Conservation (phyloP, 2,797 vertebrate species). For the Channallabes apus region DNA sequence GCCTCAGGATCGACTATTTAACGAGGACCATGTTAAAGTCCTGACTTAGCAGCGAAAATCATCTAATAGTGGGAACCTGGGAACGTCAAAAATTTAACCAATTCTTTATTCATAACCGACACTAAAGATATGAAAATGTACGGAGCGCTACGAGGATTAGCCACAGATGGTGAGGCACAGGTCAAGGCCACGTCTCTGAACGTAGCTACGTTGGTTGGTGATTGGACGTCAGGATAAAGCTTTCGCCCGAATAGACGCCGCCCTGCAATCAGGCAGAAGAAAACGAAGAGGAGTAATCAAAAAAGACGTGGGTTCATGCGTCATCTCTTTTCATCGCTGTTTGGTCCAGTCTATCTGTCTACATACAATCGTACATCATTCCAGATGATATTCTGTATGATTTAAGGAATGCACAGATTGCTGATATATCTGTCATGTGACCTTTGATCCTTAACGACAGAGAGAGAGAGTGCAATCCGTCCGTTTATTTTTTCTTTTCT, state of each 20-base stretch:
- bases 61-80: neutral
- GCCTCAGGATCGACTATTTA: neutral
- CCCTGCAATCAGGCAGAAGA: neutral
- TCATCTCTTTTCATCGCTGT: neutral
- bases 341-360: neutral
- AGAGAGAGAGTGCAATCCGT: neutral
- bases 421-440: slow-evolving; percentile 8
- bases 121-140: neutral
- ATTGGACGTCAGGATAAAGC: neutral
- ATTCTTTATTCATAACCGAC: neutral
- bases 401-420: neutral
- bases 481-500: slow-evolving; percentile 50
- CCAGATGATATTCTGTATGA: neutral
- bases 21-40: neutral
- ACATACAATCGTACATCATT: too few species aligned
- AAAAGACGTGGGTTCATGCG: neutral
- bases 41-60: too few species aligned
- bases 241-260: neutral
- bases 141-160: neutral
- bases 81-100: neutral
- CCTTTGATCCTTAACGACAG: slow-evolving; percentile 37
- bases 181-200: neutral
- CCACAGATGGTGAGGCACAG: neutral
- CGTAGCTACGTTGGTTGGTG: too few species aligned
- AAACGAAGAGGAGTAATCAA: slow-evolving; percentile 6